Base-by-base conservation (phyloP, 2,888 invertebrate species). In the Tetramorium bicarinatum region DNA sequence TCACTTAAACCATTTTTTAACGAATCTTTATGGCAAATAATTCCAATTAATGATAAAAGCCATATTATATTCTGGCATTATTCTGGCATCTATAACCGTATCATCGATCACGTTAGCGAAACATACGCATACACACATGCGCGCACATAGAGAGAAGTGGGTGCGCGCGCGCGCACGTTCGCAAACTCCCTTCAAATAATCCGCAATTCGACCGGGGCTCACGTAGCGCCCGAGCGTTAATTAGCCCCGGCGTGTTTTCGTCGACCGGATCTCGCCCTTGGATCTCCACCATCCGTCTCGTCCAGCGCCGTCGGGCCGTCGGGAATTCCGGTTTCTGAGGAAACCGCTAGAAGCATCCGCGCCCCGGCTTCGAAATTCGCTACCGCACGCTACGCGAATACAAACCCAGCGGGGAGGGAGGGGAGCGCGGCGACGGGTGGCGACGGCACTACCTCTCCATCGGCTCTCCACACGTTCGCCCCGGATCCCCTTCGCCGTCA, bases 211-310 rank as follows among this genome's bases (percentile, higher is more conserved):
- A 56, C 62, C 83, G 81, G 83, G 88, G 84, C 87, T 85, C 89
- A 86, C 81, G 75, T 79, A 87, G 67, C 87, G 82, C 83, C 82
- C 84, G 87, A 87, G 77, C 87, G 89, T 87, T 90, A 91, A 91
- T 92, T 91, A 92, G 88, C 87, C 85, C 83, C 83, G 85, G 84
- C 88, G 79, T 88, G 91, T 91, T 91, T 91, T 90, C 87, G 87
- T 41, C 85, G 80, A 47, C 44, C 56, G 44, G 52, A 29, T 64
- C 62, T 62, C 59, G 13, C 67, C 59, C 56, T 69, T 38, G 61
- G 38, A 62, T 59, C 62, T 47, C 61, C 77, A 25, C 66, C 59
- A 56, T 54, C 62, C 54, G 34, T 79, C 71, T 72, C 54, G 44
- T 47, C 56, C 66, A 54, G 69, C 11, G 59, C 52, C 76, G 56